Percentiles rank a stretch among this genome's conserved stretches.
Evolutionary conservation across 2,888 invertebrate species (phyloP).

Genomic region (Anticlea derivata): DNA sequence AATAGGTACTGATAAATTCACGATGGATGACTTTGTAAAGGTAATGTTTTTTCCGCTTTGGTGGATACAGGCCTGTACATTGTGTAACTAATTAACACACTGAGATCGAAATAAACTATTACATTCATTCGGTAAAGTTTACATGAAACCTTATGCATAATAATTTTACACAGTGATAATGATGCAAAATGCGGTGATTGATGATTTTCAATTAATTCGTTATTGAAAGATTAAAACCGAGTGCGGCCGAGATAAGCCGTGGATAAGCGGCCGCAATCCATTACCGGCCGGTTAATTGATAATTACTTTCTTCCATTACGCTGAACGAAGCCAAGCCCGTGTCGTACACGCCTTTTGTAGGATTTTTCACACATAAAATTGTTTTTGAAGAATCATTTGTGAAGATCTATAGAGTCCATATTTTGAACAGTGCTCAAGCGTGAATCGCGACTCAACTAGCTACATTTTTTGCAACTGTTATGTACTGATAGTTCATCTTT

Average conservation of each 20-base stretch:
- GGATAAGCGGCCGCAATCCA: slow-evolving; percentile 80
- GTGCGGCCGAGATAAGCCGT: slow-evolving; percentile 71
- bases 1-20: too few relatives aligned
- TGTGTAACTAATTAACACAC: too few relatives aligned
- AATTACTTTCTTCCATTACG: slow-evolving; percentile 83
- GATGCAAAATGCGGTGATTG: slow-evolving; percentile 51
- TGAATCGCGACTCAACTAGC: background rate
- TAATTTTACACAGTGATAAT: background rate
- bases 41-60: background rate
- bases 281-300: slow-evolving; percentile 82
- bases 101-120: background rate
- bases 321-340: slow-evolving; percentile 56
- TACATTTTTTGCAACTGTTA: too few relatives aligned
- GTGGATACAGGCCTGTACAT: too few relatives aligned
- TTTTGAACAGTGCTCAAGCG: background rate
- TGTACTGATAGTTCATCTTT: too few relatives aligned
- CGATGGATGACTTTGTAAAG: too few relatives aligned
- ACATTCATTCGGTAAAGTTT: background rate
- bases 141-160: background rate
- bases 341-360: background rate
- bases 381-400: too few relatives aligned
- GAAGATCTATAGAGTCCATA: too few relatives aligned
- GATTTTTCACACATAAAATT: too few relatives aligned
- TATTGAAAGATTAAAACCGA: slow-evolving; percentile 65
- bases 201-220: slow-evolving; percentile 69